These are phyloP conservation scores for Halcyon senegalensis DNA, from an alignment of 2,113 vertebrate species.

Conservation along the genomic window DNA sequence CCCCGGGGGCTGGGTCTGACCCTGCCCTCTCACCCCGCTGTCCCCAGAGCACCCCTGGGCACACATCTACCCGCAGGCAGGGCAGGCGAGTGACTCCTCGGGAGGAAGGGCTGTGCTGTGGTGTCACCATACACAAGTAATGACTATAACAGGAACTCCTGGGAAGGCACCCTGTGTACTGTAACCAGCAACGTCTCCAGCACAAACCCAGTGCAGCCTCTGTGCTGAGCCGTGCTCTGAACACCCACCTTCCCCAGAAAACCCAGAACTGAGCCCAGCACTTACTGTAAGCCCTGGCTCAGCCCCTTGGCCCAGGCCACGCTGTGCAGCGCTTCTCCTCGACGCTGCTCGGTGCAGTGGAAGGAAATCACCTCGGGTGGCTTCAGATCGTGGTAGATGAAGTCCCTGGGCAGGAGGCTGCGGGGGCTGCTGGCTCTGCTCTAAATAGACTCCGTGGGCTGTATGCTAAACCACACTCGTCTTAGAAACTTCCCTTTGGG, in stretches of 20 bases:
- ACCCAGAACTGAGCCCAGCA: accelerated
- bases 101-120: neutral
- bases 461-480: neutral
- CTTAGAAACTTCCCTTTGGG: neutral
- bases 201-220: neutral
- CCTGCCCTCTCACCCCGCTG: neutral
- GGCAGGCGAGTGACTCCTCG: neutral
- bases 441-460: neutral
- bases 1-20: neutral
- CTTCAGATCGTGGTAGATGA: neutral
- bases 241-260: no score
- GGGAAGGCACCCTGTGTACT: accelerated
- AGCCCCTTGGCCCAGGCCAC: accelerated
- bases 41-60: neutral
- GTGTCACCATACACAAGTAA: accelerated
- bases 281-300: neutral
- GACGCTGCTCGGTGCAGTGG: accelerated
- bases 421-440: neutral
- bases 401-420: neutral
- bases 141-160: neutral
- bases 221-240: neutral
- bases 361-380: neutral
- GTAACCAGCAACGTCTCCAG: neutral
- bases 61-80: accelerated
- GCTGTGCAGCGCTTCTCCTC: accelerated